Evolutionary conservation across 2,113 vertebrate genomes (phyloP), one percentile per base, ranked within the genome.

Genomic region (Pollachius pollachius): DNA sequence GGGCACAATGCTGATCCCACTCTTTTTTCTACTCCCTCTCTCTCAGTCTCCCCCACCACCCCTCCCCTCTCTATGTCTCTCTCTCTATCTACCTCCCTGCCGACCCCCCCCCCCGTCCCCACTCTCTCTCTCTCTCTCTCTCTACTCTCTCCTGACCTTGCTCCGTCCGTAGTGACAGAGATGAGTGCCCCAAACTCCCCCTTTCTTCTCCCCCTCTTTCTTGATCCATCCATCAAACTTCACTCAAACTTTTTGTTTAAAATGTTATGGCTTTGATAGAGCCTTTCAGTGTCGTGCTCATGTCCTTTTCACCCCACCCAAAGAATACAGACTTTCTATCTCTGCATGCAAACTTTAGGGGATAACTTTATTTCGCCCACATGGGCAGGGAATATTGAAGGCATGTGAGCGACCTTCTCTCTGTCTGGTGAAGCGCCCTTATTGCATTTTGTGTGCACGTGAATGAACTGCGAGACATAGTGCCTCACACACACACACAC

Each of bases 1-100:
- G 77, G 80, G 82, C 81, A 89, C 89, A 89, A 90, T 86, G 69
- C 81, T 73, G 65, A 63, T 76, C 72, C 74, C 52, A 25, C 60
- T 64, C 68, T 52, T n/a, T 68, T 52, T 71, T 25, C 64, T 15
- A 69, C 9, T 62, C 25, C 65, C 54, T 64, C 18, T 59, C 21
- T 52, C 34, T 18, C 61, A 72, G 21, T 66, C 52, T 70, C 27
- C 56, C 27, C 72, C 67, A 74, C 64, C 52, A n/a, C 62, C 70
- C 30, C 57, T 41, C 16, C 25, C 17, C 16, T 11, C 30, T 18
- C 4, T 18, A 52, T 41, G 57, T 25, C 21, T 73, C 41, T 59
- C 34, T 37, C 56, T 62, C 18, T 21, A 6, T 62, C 60, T 62
- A 6, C 23, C 58, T 48, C 41, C 9, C 41, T 48, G 5, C 9